phyloP scores from a whole-genome alignment of 2,888 invertebrate species.

The Polylopha cassiicola region DNA sequence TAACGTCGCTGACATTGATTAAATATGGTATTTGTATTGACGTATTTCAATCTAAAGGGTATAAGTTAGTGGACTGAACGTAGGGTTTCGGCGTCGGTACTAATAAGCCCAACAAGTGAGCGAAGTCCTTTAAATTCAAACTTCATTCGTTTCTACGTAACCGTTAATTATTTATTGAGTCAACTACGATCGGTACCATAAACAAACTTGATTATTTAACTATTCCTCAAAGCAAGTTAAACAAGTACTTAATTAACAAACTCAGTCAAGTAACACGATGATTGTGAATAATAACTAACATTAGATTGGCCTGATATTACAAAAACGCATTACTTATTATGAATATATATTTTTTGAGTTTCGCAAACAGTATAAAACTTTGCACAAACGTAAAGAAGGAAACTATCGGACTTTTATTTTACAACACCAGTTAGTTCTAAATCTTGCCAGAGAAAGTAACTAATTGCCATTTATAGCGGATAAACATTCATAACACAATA shows the following conservation, averaged over 20 bases:
- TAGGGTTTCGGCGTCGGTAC: constrained; percentile 31
- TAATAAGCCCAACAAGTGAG: constrained; percentile 33
- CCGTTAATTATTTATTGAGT: constrained; percentile 11
- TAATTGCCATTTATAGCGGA: constrained; percentile 45
- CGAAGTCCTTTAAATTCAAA: constrained; percentile 12
- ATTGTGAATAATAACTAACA: too few relatives aligned
- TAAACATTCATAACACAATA: constrained; percentile 42
- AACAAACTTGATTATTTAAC: too few relatives aligned
- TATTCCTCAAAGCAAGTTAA: constrained; percentile 13
- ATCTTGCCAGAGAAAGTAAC: constrained; percentile 46
- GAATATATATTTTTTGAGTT: too few relatives aligned
- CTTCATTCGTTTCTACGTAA: constrained; percentile 7
- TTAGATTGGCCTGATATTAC: too few relatives aligned
- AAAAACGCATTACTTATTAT: too few relatives aligned
- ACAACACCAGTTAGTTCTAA: constrained; percentile 35
- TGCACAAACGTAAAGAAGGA: too few relatives aligned
- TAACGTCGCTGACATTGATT: too few relatives aligned
- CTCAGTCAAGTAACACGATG: too few relatives aligned
- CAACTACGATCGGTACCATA: constrained; percentile 4
- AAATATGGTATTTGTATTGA: too few relatives aligned
- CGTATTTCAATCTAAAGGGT: constrained; percentile 1
- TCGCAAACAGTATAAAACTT: too few relatives aligned
- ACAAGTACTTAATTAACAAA: constrained; percentile 2
- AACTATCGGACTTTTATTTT: constrained; percentile 21
- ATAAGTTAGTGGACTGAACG: constrained; percentile 14